Base-by-base conservation (phyloP, 2,888 invertebrate genomes). In the Tipula lateralis region DNA sequence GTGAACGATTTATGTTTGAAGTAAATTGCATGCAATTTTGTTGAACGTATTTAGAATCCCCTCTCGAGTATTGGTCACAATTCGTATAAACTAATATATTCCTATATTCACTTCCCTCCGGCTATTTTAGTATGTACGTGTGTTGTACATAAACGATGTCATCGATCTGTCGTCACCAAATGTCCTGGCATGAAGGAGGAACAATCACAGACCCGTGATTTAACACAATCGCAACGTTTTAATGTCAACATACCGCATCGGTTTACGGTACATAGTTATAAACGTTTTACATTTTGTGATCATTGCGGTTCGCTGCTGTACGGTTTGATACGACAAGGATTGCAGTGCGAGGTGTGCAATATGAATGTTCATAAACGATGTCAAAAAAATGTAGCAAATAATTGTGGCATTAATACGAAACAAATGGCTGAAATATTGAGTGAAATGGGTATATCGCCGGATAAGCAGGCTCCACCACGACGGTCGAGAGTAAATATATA, bases 301-400 rank as follows among this genome's bases (percentile, higher is more conserved):
- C 99, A 99, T 91, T 99, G 99, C 91, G 99, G 99, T 87, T 98
- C 98, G 86, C 93, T 99, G 89, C 93, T 99, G 86, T 99, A 99
- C 91, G 99, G 99, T 30, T 94, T 99, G 88, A 95, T 97, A 89
- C 96, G 95, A 91, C 99, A 99, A 92, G 99, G 99, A 84, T 92
- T 99, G 87, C 98, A 99, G 91, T 99, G 99, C 90, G 96, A 97
- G 92, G 98, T 95, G 87, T 99, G 99, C 90, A 96, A 94, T 87
- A 94, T 99, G 93, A 99, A 99, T 92, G 98, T 99, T 86, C 99
- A 99, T 92, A 99, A 99, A 91, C 94, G 99, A 85, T 99, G 99
- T 91, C 97, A 98, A 92, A 97, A 97, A 91, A 99, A 99, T 91
- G 99, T 99, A 86, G 99, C 99, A 86, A 99, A 99, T 92, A 99